Evolutionary conservation across 2,113 vertebrate genomes (phyloP).

Genomic region (Ceratotherium simum): DNA sequence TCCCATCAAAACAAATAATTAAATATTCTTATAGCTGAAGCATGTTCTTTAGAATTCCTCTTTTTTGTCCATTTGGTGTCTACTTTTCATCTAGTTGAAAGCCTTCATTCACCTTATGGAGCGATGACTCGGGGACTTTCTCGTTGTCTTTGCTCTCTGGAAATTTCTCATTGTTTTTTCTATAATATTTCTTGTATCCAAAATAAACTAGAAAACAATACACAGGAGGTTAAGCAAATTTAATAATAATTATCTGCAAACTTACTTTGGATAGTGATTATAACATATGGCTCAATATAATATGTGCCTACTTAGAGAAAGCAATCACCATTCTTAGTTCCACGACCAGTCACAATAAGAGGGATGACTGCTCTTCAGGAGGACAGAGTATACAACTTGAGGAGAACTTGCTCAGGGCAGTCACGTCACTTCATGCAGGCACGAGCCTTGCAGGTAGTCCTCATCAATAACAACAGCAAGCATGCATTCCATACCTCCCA

Average conservation of each 20-base stretch:
- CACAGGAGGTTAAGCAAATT: conserved; percentile 13
- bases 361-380: neutral
- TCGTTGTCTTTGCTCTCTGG: conserved; percentile 37
- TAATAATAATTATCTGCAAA: neutral
- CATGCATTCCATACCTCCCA: neutral
- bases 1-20: conserved; percentile 49
- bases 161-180: conserved; percentile 59
- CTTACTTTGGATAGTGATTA: neutral
- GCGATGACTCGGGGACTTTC: neutral
- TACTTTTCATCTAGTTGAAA: conserved; percentile 85
- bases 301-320: neutral
- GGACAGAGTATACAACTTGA: neutral
- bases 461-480: neutral
- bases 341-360: neutral
- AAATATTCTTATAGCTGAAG: conserved; percentile 56
- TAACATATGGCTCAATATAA: neutral
- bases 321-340: neutral
- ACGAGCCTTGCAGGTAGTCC: neutral
- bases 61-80: neutral
- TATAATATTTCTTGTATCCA: conserved; percentile 78
- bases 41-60: neutral
- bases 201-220: conserved; percentile 88
- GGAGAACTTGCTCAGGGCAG: neutral
- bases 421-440: neutral
- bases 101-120: conserved; percentile 85